A percentile compares a stretch with the other conserved stretches of the same genome.
phyloP scores from a whole-genome alignment of 2,888 invertebrate genomes.

The Rugalucina vietnamica region DNA sequence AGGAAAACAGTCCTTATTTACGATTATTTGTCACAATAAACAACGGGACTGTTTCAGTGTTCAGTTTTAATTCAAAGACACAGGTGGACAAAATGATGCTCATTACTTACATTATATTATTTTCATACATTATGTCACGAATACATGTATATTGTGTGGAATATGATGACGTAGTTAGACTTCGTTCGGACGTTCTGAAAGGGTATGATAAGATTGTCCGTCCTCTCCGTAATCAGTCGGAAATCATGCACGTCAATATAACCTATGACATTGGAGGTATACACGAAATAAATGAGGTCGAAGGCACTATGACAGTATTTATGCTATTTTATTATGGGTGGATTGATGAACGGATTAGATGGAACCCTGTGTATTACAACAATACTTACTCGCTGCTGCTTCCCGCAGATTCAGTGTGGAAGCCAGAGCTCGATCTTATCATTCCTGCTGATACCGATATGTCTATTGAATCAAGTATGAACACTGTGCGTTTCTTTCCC shows the following conservation, averaged over 20 bases:
- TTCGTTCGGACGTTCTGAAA: neutral
- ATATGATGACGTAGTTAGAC: neutral
- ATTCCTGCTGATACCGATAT: neutral
- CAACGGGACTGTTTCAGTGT: too few relatives aligned
- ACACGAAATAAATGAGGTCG: neutral
- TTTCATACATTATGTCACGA: too few relatives aligned
- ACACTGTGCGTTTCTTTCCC: neutral
- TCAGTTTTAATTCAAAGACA: too few relatives aligned
- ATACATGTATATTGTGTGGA: too few relatives aligned
- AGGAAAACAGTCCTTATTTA: too few relatives aligned
- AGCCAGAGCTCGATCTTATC: neutral
- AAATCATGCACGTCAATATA: neutral
- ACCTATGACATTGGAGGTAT: neutral
- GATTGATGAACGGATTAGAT: neutral
- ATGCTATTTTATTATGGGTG: neutral
- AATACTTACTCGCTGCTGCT: neutral
- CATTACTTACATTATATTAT: too few relatives aligned
- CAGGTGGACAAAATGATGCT: too few relatives aligned
- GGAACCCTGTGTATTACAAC: neutral
- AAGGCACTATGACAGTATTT: neutral
- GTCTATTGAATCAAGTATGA: neutral
- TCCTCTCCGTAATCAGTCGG: neutral
- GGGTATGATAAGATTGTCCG: neutral
- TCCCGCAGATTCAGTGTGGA: neutral
- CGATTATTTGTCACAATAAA: too few relatives aligned